Evolutionary conservation across 2,113 vertebrate species (phyloP).

Genomic region (Datnioides undecimradiatus): DNA sequence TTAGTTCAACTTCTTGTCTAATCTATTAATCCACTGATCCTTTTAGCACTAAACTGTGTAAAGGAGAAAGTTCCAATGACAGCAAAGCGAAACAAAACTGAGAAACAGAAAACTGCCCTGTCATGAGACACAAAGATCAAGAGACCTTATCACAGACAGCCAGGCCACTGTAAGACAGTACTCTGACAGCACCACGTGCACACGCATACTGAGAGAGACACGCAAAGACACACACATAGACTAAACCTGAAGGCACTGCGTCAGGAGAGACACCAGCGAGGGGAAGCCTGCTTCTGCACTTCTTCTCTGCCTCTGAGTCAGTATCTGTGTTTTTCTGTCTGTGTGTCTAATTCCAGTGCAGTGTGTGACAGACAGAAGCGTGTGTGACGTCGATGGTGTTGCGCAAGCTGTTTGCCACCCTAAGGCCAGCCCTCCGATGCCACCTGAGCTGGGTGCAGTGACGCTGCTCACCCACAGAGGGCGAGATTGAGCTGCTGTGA

Average conservation of each 20-base stretch:
- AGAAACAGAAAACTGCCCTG: conserved; percentile 40
- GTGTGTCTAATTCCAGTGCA: conserved; percentile 10
- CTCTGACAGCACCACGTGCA: conserved; percentile 4
- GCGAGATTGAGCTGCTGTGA: conserved; percentile 29
- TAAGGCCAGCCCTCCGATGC: conserved; percentile 15
- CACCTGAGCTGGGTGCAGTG: conserved; percentile 51
- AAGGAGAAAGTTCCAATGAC: background rate
- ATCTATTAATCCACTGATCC: background rate
- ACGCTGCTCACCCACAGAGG: conserved; percentile 40
- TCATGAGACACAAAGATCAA: conserved; percentile 40
- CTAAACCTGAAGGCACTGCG: conserved; percentile 53
- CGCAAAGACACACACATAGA: conserved; percentile 9
- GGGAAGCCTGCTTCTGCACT: conserved; percentile 46
- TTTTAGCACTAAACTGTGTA: background rate
- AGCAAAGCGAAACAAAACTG: conserved; percentile 15
- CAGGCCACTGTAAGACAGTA: background rate
- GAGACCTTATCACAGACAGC: conserved; percentile 32
- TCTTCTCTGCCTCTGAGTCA: conserved; percentile 27
- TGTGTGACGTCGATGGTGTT: conserved; percentile 65
- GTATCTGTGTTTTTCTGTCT: conserved; percentile 8
- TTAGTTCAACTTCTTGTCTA: no score
- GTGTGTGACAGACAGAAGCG: conserved; percentile 37
- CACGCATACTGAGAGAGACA: conserved; percentile 30
- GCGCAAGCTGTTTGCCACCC: conserved; percentile 80
- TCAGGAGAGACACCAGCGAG: conserved; percentile 47